Percentiles rank a stretch among this genome's conserved stretches.
Conservation (phyloP, 53 echinoderm and acorn worm species). For the Mesocentrotus franciscanus region DNA sequence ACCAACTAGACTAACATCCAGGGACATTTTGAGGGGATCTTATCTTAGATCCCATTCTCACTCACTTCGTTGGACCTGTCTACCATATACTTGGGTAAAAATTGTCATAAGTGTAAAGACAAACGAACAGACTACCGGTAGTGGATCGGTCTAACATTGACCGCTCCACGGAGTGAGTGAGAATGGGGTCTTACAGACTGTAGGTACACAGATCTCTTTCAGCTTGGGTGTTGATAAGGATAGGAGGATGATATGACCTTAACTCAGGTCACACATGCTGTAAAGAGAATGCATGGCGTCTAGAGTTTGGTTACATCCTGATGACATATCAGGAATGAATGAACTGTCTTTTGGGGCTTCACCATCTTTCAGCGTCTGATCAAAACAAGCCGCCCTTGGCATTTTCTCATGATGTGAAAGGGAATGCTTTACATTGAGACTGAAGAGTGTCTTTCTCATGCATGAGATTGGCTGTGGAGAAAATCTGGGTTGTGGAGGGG, state of each 20-base stretch:
- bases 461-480: neutral
- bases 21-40: neutral
- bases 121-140: neutral
- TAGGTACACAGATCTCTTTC: conserved; percentile 31
- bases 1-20: neutral
- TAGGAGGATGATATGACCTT: conserved; percentile 32
- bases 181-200: conserved; percentile 6
- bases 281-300: conserved; percentile 11
- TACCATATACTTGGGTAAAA: neutral
- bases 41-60: neutral
- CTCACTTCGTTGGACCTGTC: too few species aligned
- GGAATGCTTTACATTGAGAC: neutral
- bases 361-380: neutral
- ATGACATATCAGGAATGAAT: conserved; percentile 38
- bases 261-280: conserved; percentile 47
- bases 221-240: conserved; percentile 40
- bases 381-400: neutral
- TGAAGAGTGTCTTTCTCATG: neutral
- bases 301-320: conserved; percentile 45
- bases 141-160: too few species aligned
- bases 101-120: neutral
- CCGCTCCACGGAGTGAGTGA: too few species aligned
- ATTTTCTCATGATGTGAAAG: conserved; percentile 32
- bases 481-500: too few species aligned
- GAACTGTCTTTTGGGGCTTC: conserved; percentile 5